Evolutionary conservation across 2,797 vertebrate species (phyloP), one percentile per base, ranked within the genome.

Genomic region (Tragelaphus oryx): DNA sequence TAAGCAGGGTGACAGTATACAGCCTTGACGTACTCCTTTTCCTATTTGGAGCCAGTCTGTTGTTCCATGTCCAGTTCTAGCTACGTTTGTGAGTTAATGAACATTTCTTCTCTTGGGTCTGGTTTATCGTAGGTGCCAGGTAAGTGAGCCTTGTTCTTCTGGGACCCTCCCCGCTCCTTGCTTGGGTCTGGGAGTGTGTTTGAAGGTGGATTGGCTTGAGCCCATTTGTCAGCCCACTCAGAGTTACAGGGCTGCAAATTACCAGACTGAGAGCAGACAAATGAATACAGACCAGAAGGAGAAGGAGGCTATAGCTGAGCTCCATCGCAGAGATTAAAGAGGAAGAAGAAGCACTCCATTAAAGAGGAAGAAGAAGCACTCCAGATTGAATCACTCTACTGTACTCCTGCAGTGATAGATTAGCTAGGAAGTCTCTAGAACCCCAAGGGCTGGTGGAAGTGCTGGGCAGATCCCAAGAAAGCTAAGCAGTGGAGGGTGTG

Each of bases 171-270:
- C 62, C 0, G 4, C 10, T 71, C 44, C 81, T 92, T 55, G 12
- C 59, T 41, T 52, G 74, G 26, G 20, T 52, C 81, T 88, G 37
- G 57, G 12, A 46, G 6, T 26, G 6, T 30, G 5, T 82, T 41
- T 52, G 52, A 55, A 50, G 78, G 24, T 28, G 14, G 3, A 6
- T 28, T 28, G 20, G 52, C 52, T 90, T 18, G 4, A 12, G 14
- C 26, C 22, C 8, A 3, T 26, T 18, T 0, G 0, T 84, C 12
- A n/a, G n/a, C 46, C 30, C 1, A 26, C 24, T 22, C 28, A 65
- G 76, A 84, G 83, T 50, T 22, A 28, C 11, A 89, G 76, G 68
- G 37, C 68, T 11, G 0, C 24, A n/a, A 2, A 6, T 37, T 24
- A 16, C 5, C 9, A 5, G 24, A 12, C 54, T 50, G 80, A 55